Percentiles rank a stretch among this genome's conserved stretches.
Evolutionary conservation across 2,797 vertebrate species (phyloP).

Genomic region (Rhinophrynus dorsalis): DNA sequence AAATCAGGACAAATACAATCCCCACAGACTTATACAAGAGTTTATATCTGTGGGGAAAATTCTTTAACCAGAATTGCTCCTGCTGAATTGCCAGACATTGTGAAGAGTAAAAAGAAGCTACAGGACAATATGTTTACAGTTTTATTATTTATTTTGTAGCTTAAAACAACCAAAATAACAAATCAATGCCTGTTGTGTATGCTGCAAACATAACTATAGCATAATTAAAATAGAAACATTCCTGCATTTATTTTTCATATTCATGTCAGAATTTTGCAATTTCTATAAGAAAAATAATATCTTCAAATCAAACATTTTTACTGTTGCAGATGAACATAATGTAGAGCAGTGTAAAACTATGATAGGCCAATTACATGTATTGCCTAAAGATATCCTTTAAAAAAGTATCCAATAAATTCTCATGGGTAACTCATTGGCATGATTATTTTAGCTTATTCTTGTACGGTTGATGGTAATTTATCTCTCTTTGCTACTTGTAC

Average conservation of each 20-base stretch:
- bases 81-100: constrained; percentile 15
- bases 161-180: constrained; percentile 47
- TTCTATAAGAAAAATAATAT: constrained; percentile 38
- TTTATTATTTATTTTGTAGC: constrained; percentile 24
- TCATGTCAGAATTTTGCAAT: constrained; percentile 35
- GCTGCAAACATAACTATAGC: constrained; percentile 31
- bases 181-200: constrained; percentile 22
- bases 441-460: constrained; percentile 29
- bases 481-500: constrained; percentile 1
- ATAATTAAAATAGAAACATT: constrained; percentile 43
- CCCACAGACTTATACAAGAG: no score
- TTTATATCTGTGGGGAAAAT: no score
- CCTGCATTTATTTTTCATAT: constrained; percentile 19
- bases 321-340: constrained; percentile 29
- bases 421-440: constrained; percentile 16
- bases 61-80: no score
- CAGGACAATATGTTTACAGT: constrained; percentile 12
- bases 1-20: no score
- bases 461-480: constrained; percentile 4
- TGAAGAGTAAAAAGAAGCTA: constrained; percentile 36
- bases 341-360: constrained; percentile 15
- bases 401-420: constrained; percentile 11
- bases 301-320: constrained; percentile 41
- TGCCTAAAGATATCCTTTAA: constrained; percentile 37
- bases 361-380: constrained; percentile 38